A percentile compares a stretch with the other conserved stretches of the same genome.
Evolutionary conservation across 2,888 invertebrate species (phyloP).

Genomic region (Psococerastis gibbosa): DNA sequence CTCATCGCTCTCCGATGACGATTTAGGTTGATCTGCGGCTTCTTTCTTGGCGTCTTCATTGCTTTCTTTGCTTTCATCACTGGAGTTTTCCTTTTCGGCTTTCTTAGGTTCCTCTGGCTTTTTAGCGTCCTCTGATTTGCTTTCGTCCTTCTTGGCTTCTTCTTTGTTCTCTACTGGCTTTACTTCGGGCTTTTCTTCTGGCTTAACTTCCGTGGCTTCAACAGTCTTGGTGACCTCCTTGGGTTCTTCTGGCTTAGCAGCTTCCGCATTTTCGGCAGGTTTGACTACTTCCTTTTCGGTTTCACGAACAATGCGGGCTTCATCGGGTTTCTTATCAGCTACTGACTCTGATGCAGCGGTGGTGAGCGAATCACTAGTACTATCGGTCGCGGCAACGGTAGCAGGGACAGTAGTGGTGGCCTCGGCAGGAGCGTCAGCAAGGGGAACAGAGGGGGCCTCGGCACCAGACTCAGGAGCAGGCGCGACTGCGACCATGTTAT

Average conservation of each 20-base stretch:
- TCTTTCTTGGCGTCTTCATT: constrained; percentile 16
- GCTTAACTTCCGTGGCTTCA: constrained; percentile 5
- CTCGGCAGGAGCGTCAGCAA: constrained; percentile 12
- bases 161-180: constrained; percentile 24
- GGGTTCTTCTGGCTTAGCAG: constrained; percentile 20
- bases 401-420: constrained; percentile 4
- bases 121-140: constrained; percentile 17
- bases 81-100: constrained; percentile 19
- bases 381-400: constrained; percentile 14
- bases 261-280: constrained; percentile 18
- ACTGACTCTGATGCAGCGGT: constrained; percentile 13
- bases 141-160: constrained; percentile 21
- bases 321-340: constrained; percentile 20
- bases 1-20: no score
- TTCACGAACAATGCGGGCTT: constrained; percentile 14
- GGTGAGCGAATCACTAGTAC: constrained; percentile 3
- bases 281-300: constrained; percentile 24
- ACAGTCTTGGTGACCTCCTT: constrained; percentile 22
- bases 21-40: no score
- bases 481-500: constrained; percentile 9
- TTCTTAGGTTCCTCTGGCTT: constrained; percentile 13
- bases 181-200: constrained; percentile 19
- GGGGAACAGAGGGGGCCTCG: constrained; percentile 14
- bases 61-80: constrained; percentile 20
- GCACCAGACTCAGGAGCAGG: constrained; percentile 3